Percentiles rank a stretch among this genome's conserved stretches.
phyloP scores from a whole-genome alignment of 2,797 vertebrate genomes.

The Tachyglossus aculeatus region DNA sequence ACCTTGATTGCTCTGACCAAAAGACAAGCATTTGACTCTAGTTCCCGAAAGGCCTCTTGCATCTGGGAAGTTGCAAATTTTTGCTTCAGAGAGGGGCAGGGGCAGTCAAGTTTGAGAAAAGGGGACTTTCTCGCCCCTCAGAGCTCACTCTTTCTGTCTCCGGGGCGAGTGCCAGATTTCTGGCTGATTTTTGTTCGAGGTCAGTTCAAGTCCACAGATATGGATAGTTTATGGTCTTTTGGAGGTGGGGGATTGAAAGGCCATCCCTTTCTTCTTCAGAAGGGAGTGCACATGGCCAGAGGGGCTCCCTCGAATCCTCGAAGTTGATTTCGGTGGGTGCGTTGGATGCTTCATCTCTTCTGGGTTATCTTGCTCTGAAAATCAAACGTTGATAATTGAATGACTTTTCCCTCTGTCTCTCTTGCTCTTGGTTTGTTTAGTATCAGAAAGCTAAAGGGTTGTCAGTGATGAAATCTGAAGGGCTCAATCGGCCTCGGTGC shows the following conservation, averaged over 20 bases:
- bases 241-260: constrained; percentile 6
- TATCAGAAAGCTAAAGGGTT: constrained; percentile 75
- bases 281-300: background rate
- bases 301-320: background rate
- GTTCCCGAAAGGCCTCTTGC: no score
- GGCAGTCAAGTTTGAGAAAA: no score
- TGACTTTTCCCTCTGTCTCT: constrained; percentile 71
- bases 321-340: background rate
- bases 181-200: no score
- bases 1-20: no score
- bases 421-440: constrained; percentile 73
- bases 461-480: constrained; percentile 71
- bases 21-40: no score
- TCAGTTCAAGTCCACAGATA: constrained; percentile 52
- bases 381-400: constrained; percentile 58
- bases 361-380: constrained; percentile 37
- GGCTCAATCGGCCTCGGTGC: constrained; percentile 46
- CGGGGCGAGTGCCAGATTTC: no score
- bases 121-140: no score
- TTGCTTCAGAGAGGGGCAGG: no score
- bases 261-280: background rate
- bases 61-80: no score
- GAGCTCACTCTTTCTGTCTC: no score
- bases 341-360: constrained; percentile 16
- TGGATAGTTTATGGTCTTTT: constrained; percentile 29